Evolutionary conservation across 2,888 invertebrate genomes (phyloP).

Genomic region (Catocala sponsa): DNA sequence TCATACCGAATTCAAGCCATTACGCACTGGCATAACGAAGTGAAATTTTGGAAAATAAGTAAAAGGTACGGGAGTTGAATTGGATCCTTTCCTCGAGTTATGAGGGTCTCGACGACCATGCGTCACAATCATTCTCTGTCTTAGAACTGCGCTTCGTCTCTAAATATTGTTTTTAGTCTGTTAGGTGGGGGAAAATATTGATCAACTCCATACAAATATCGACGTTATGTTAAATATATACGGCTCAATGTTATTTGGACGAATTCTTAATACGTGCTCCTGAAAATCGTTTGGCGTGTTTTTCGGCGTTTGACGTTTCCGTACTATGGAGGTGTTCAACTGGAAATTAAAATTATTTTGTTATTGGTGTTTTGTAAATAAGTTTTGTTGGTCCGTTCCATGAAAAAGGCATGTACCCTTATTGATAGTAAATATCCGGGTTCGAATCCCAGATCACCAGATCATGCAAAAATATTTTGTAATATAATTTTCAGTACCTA

Average conservation of each 20-base stretch:
- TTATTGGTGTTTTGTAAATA: too few species aligned
- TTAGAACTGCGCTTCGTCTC: conserved; percentile 60
- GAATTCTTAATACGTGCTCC: conserved; percentile 37
- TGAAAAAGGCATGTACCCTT: too few species aligned
- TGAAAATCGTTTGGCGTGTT: conserved; percentile 53
- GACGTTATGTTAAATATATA: conserved; percentile 21
- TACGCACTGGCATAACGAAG: conserved; percentile 47
- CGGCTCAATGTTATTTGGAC: conserved; percentile 24
- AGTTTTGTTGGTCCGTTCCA: too few species aligned
- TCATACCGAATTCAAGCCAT: conserved; percentile 44
- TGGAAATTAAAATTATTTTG: conserved; percentile 11
- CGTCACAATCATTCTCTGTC: conserved; percentile 75
- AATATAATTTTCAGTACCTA: too few species aligned
- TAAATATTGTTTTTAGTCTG: conserved; percentile 69
- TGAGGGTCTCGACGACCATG: conserved; percentile 65
- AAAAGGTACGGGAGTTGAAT: conserved; percentile 58
- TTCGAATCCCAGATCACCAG: too few species aligned
- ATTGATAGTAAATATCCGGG: too few species aligned
- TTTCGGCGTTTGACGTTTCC: conserved; percentile 58
- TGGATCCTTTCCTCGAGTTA: conserved; percentile 62
- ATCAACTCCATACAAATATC: conserved; percentile 32
- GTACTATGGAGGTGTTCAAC: conserved; percentile 38
- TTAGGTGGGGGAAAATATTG: conserved; percentile 49
- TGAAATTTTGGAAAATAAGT: conserved; percentile 58
- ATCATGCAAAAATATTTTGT: too few species aligned